A percentile compares a stretch with the other conserved stretches of the same genome.
These are phyloP conservation scores for Lithophane semibrunnea DNA, from an alignment of 2,888 invertebrate genomes.

Conservation along the genomic window DNA sequence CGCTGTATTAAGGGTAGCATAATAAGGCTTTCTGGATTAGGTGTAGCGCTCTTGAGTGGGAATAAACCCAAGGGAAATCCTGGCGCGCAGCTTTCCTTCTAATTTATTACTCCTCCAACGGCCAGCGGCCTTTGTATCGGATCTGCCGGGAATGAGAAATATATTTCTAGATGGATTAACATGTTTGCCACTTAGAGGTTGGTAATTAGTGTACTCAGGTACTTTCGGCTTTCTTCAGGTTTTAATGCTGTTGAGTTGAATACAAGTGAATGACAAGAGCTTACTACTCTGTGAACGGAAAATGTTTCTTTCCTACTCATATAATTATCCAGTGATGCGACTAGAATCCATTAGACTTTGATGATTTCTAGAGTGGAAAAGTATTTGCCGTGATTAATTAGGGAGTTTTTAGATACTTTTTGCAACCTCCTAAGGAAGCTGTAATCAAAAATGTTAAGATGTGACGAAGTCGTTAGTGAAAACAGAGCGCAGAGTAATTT, in stretches of 20 bases:
- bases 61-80: slow-evolving; percentile 90
- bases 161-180: slow-evolving; percentile 89
- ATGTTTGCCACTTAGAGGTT: slow-evolving; percentile 83
- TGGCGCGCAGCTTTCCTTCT: slow-evolving; percentile 89
- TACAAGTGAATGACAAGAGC: neutral
- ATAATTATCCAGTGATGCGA: neutral
- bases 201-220: slow-evolving; percentile 83
- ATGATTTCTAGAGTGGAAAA: neutral
- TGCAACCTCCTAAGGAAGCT: neutral
- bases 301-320: neutral
- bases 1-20: slow-evolving; percentile 90
- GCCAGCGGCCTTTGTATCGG: slow-evolving; percentile 89
- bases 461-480: neutral
- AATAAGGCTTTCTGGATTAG: slow-evolving; percentile 91
- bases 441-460: neutral
- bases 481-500: neutral
- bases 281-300: neutral
- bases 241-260: slow-evolving; percentile 26
- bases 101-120: slow-evolving; percentile 89
- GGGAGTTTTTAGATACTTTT: neutral
- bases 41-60: slow-evolving; percentile 90
- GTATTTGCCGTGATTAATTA: neutral
- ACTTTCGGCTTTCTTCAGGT: slow-evolving; percentile 65
- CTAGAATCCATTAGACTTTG: no score
- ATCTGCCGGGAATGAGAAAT: slow-evolving; percentile 87